phyloP scores from a whole-genome alignment of 2,797 vertebrate genomes.

The Picus viridis region DNA sequence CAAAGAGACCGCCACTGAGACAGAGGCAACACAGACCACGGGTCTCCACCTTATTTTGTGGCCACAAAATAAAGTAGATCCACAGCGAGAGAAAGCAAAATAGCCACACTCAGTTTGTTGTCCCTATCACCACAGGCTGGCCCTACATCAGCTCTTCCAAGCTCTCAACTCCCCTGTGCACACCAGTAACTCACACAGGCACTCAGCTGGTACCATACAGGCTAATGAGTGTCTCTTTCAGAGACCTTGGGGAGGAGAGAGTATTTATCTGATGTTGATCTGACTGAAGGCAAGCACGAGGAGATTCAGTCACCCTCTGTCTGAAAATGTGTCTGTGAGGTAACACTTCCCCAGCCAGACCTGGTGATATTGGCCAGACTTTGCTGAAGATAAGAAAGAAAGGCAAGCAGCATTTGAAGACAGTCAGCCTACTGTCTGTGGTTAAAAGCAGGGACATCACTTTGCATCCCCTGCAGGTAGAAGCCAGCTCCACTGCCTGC shows the following conservation, averaged over 20 bases:
- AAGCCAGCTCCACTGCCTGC: neutral
- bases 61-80: neutral
- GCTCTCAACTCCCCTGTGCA: neutral
- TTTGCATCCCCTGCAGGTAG: neutral
- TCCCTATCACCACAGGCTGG: neutral
- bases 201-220: fast-evolving
- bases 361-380: neutral
- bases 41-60: neutral
- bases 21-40: neutral
- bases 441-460: neutral
- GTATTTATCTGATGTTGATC: neutral
- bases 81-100: neutral
- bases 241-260: neutral
- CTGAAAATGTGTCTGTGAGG: neutral
- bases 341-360: neutral
- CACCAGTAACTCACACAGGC: neutral
- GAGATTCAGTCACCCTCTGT: neutral
- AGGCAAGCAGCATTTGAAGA: neutral
- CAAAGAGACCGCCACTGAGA: neutral
- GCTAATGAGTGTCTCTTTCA: neutral
- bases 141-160: neutral
- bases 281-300: neutral
- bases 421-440: neutral
- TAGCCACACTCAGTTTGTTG: neutral
- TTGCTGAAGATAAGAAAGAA: neutral